A percentile compares a stretch with the other conserved stretches of the same genome.
These are phyloP conservation scores for Dryobota labecula DNA, from an alignment of 2,888 invertebrate genomes.

Conservation along the genomic window DNA sequence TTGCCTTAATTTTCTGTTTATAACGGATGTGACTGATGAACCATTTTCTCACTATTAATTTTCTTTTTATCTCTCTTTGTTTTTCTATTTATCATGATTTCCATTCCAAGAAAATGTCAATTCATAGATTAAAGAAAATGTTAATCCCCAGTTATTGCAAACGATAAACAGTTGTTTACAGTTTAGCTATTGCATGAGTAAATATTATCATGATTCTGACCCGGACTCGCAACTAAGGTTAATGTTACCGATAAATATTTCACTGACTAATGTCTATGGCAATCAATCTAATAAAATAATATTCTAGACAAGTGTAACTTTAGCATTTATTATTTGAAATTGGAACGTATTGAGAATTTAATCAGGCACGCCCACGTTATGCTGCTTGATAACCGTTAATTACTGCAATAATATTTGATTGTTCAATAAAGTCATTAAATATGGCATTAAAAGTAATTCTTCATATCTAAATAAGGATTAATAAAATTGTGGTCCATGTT, in stretches of 20 bases:
- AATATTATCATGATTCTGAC: slow-evolving; percentile 58
- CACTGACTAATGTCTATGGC: slow-evolving; percentile 35
- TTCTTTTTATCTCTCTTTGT: background rate
- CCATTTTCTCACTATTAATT: background rate
- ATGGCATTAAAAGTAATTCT: background rate
- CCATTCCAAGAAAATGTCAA: slow-evolving; percentile 12
- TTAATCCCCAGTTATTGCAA: slow-evolving; percentile 22
- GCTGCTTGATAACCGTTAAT: slow-evolving; percentile 28
- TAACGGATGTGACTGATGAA: background rate
- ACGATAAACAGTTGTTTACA: slow-evolving; percentile 41
- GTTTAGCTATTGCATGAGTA: slow-evolving; percentile 39
- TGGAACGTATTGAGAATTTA: slow-evolving; percentile 42
- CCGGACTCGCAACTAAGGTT: slow-evolving; percentile 61
- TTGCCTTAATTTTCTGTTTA: slow-evolving; percentile 4
- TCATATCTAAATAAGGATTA: slow-evolving; percentile 1
- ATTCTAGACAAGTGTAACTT: slow-evolving; percentile 41
- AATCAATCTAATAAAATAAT: slow-evolving; percentile 38
- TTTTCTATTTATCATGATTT: slow-evolving; percentile 9
- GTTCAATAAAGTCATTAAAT: slow-evolving; percentile 5
- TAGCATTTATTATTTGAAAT: slow-evolving; percentile 31
- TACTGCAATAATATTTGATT: slow-evolving; percentile 27
- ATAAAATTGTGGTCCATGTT: background rate
- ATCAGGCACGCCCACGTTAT: slow-evolving; percentile 49
- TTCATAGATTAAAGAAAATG: slow-evolving; percentile 29
- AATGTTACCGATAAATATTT: slow-evolving; percentile 51